A percentile compares a stretch with the other conserved stretches of the same genome.
phyloP scores from a whole-genome alignment of 2,797 vertebrate species.

The Macropus fuliginosus region DNA sequence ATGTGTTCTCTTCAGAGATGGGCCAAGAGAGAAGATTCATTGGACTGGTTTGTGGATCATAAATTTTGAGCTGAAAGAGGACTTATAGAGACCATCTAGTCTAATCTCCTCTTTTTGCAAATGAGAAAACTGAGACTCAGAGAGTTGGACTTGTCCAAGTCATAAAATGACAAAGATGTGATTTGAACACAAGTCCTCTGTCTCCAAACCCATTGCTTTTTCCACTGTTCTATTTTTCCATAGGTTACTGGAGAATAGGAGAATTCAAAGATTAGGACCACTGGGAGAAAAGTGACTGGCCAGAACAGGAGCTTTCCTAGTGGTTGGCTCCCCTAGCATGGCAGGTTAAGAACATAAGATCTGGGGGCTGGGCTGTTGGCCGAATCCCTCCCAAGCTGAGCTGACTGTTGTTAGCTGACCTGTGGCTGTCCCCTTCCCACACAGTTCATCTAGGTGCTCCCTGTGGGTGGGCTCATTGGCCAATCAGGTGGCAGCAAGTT shows the following conservation, averaged over 20 bases:
- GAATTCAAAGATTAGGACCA: background rate
- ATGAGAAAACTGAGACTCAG: background rate
- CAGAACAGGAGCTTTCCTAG: background rate
- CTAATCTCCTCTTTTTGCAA: background rate
- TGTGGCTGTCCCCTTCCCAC: background rate
- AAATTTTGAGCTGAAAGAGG: background rate
- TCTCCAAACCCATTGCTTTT: background rate
- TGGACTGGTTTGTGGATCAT: background rate
- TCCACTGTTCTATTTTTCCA: background rate
- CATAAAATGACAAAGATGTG: background rate
- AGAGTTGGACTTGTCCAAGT: background rate
- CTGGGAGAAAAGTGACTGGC: background rate
- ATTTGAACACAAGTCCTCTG: background rate
- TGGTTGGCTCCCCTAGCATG: background rate
- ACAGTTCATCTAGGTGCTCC: background rate
- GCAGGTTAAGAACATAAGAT: background rate
- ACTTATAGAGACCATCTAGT: background rate
- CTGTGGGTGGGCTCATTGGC: background rate
- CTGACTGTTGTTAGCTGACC: background rate
- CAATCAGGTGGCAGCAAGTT: background rate
- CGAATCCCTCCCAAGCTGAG: background rate
- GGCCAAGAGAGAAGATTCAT: background rate
- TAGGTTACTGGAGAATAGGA: background rate
- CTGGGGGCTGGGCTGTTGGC: background rate
- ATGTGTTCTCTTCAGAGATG: background rate